Evolutionary conservation across 2,113 vertebrate genomes (phyloP).

Genomic region (Sceloporus tristichus): DNA sequence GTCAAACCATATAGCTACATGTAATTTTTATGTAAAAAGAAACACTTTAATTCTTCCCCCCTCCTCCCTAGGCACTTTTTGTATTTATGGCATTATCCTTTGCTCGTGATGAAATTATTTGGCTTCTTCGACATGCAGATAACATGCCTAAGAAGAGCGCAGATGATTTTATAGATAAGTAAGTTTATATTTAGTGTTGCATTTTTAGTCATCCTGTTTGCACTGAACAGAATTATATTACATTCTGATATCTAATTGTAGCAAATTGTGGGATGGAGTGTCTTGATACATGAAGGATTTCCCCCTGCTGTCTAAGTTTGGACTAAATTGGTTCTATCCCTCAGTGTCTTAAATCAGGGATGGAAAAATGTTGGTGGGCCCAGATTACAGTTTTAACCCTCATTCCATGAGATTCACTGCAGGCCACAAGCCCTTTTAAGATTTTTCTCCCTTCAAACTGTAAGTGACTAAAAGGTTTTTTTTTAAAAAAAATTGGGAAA

Average conservation of each 20-base stretch:
- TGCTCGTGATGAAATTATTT: conserved; percentile 98
- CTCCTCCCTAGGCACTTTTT: conserved; percentile 89
- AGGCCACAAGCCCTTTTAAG: no score
- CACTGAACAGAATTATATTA: no score
- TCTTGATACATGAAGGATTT: background rate
- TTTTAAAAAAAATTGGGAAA: no score
- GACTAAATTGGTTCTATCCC: background rate
- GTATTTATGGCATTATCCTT: conserved; percentile 99
- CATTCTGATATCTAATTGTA: background rate
- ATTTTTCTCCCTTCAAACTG: no score
- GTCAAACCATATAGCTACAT: background rate
- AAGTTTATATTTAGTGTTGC: conserved; percentile 62
- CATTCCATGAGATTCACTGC: no score
- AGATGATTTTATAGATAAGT: conserved; percentile 99
- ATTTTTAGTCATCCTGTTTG: background rate
- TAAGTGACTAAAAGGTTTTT: no score
- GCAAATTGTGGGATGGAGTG: background rate
- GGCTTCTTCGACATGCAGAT: conserved; percentile 97
- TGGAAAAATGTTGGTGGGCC: no score
- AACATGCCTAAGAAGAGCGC: conserved; percentile 99
- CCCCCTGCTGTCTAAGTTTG: background rate
- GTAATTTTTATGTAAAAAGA: background rate
- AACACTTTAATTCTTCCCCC: conserved; percentile 7
- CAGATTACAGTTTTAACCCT: no score
- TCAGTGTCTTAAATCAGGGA: no score